Percentiles rank a stretch among this genome's conserved stretches.
Conservation (phyloP, 2,888 invertebrate genomes). For the Fissipunctia ypsillon region DNA sequence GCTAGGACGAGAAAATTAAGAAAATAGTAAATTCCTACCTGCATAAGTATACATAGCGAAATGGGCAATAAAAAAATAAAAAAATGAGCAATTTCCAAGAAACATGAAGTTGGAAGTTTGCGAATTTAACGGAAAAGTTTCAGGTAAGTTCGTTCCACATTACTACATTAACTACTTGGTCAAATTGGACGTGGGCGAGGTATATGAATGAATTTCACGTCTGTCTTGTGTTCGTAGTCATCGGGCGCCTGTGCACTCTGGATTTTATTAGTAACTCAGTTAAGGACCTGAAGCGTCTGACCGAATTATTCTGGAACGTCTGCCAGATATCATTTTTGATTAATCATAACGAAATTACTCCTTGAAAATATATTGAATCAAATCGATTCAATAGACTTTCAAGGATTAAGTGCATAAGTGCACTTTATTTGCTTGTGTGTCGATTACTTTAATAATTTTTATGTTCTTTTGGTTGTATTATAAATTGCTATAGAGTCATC, state of each 20-base stretch:
- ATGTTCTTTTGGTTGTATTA: neutral
- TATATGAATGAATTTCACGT: constrained; percentile 84
- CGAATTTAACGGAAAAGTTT: constrained; percentile 69
- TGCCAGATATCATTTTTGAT: constrained; percentile 11
- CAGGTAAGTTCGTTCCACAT: constrained; percentile 78
- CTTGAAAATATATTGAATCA: constrained; percentile 1
- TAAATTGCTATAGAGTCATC: constrained; percentile 20
- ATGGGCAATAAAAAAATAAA: too few species aligned
- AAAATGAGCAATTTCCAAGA: constrained; percentile 54
- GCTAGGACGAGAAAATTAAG: constrained; percentile 21
- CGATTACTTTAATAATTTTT: neutral
- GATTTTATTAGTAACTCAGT: constrained; percentile 50
- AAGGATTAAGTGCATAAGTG: too few species aligned
- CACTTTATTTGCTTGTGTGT: constrained; percentile 1
- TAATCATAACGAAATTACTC: constrained; percentile 16
- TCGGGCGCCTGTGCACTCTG: constrained; percentile 69
- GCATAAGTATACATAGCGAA: constrained; percentile 10
- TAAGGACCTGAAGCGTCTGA: constrained; percentile 40
- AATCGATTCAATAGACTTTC: too few species aligned
- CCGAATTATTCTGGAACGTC: constrained; percentile 17
- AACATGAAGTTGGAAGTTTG: constrained; percentile 63
- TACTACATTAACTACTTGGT: constrained; percentile 79
- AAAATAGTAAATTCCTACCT: constrained; percentile 15
- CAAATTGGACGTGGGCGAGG: constrained; percentile 84
- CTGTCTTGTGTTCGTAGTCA: constrained; percentile 62